A percentile compares a stretch with the other conserved stretches of the same genome.
These are phyloP conservation scores for Cyclophora albipunctata DNA, from an alignment of 2,888 invertebrate genomes.

Conservation along the genomic window DNA sequence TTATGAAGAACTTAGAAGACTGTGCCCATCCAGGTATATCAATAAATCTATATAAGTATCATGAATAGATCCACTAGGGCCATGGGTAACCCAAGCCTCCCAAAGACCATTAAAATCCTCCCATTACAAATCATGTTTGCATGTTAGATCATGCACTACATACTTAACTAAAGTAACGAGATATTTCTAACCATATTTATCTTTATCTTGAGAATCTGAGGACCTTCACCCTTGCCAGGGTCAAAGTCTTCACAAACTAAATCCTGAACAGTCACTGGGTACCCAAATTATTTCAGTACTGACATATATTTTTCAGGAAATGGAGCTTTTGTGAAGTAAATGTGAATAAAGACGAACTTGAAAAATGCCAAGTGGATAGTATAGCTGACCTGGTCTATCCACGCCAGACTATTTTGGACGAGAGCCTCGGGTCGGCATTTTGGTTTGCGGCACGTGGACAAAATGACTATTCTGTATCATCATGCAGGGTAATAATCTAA, in stretches of 20 bases:
- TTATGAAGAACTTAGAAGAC: constrained; percentile 77
- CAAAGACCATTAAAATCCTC: too few relatives aligned
- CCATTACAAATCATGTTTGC: too few relatives aligned
- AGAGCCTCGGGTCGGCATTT: constrained; percentile 95
- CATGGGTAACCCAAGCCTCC: too few relatives aligned
- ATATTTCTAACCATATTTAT: too few relatives aligned
- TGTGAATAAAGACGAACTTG: constrained; percentile 79
- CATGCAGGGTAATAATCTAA: constrained; percentile 73
- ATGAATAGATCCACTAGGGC: too few relatives aligned
- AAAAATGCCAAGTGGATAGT: constrained; percentile 64
- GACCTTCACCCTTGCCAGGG: too few relatives aligned
- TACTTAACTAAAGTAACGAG: too few relatives aligned
- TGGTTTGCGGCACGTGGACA: constrained; percentile 95
- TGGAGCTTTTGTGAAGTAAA: constrained; percentile 93
- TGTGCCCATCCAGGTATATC: constrained; percentile 78
- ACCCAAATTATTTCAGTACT: neutral
- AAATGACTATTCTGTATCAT: constrained; percentile 71
- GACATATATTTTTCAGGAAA: constrained; percentile 56
- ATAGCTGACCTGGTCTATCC: constrained; percentile 91
- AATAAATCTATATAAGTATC: neutral
- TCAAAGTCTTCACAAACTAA: too few relatives aligned
- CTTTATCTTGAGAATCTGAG: too few relatives aligned
- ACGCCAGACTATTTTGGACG: constrained; percentile 91
- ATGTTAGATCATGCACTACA: too few relatives aligned
- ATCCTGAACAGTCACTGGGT: too few relatives aligned